Evolutionary conservation across 2,888 invertebrate species (phyloP).

Genomic region (Polyploca ridens): DNA sequence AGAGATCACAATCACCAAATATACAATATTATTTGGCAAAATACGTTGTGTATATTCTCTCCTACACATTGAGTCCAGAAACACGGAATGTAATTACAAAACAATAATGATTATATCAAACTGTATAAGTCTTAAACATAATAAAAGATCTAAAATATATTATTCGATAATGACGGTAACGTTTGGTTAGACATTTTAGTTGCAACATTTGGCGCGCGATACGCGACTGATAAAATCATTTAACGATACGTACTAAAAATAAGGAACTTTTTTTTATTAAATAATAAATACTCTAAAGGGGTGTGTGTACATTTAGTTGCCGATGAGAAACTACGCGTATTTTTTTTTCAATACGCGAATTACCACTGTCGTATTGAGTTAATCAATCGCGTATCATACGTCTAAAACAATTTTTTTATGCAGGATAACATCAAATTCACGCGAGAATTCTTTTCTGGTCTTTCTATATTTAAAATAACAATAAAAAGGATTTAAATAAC

Average conservation of each 20-base stretch:
- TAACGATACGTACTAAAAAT: too few species aligned
- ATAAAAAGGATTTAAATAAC: neutral
- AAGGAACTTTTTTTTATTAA: too few species aligned
- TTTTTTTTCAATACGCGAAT: neutral
- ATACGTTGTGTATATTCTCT: conserved; percentile 24
- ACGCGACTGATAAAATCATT: neutral
- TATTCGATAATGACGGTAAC: conserved; percentile 9
- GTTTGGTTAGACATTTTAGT: neutral
- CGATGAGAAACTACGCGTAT: too few species aligned
- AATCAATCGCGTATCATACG: neutral
- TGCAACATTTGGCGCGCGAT: neutral
- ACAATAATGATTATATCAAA: conserved; percentile 45
- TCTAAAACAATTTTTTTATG: neutral
- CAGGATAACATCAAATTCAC: too few species aligned
- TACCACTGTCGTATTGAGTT: neutral
- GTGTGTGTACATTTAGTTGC: too few species aligned
- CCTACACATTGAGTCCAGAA: conserved; percentile 41
- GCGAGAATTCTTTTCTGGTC: too few species aligned
- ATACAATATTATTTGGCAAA: conserved; percentile 18
- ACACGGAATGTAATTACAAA: conserved; percentile 59
- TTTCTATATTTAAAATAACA: too few species aligned
- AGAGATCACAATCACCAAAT: conserved; percentile 44
- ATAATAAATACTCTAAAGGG: too few species aligned
- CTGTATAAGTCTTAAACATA: conserved; percentile 37
- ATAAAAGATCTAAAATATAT: conserved; percentile 36